Evolutionary conservation across 2,888 invertebrate species (phyloP).

Genomic region (Amblyjoppa fuscipennis): DNA sequence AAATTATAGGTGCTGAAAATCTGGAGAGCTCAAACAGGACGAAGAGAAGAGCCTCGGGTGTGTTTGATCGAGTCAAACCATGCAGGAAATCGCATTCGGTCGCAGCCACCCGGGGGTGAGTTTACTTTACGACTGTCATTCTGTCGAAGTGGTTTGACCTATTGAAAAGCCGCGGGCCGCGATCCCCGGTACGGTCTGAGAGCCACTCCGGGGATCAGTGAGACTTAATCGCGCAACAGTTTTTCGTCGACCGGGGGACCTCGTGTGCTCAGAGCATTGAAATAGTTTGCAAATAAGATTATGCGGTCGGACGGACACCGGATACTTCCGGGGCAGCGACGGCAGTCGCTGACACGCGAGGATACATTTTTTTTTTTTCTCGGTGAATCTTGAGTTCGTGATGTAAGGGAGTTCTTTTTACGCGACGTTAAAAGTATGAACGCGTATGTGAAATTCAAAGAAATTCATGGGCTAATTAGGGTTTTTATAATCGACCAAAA

Average conservation of each 20-base stretch:
- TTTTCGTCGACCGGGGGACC: conserved; percentile 37
- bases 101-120: conserved; percentile 37
- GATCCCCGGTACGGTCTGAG: conserved; percentile 25
- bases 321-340: neutral
- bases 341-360: neutral
- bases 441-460: neutral
- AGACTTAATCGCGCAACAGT: conserved; percentile 69
- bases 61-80: conserved; percentile 79
- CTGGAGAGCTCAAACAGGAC: conserved; percentile 82
- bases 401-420: neutral
- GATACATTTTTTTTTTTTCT: neutral
- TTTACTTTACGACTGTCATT: conserved; percentile 66
- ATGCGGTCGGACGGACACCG: conserved; percentile 68
- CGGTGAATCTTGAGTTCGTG: neutral
- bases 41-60: conserved; percentile 69
- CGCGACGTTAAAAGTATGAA: neutral
- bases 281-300: conserved; percentile 82
- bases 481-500: neutral
- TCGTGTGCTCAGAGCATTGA: conserved; percentile 1
- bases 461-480: too few species aligned
- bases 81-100: conserved; percentile 82
- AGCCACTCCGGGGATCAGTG: conserved; percentile 41
- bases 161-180: conserved; percentile 72
- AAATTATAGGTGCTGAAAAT: conserved; percentile 85
- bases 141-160: conserved; percentile 80